These are phyloP conservation scores for Saturnia japonica DNA, from an alignment of 2,888 invertebrate genomes.

Conservation along the genomic window DNA sequence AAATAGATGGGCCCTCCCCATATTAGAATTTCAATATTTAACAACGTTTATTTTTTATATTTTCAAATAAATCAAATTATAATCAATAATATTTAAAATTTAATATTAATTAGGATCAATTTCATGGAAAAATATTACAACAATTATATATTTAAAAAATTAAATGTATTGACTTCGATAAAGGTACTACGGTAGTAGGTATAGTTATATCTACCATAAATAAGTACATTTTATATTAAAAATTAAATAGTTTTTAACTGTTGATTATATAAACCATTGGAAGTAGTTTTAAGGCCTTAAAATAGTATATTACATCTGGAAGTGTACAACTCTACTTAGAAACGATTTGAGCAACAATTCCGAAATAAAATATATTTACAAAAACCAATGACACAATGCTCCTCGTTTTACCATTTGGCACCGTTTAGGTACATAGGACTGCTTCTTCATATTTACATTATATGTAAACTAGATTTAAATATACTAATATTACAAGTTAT, in stretches of 20 bases:
- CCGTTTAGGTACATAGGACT: constrained; percentile 76
- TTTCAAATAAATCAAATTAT: background rate
- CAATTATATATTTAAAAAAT: no score
- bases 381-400: constrained; percentile 39
- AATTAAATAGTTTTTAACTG: no score
- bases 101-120: no score
- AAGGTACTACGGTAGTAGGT: no score
- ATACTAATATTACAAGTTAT: background rate
- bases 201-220: no score
- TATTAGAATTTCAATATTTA: background rate
- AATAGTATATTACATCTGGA: background rate
- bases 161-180: no score
- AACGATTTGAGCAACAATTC: constrained; percentile 20
- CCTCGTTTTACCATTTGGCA: constrained; percentile 57
- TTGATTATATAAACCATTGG: no score
- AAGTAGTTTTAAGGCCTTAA: background rate
- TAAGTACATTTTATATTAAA: no score
- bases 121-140: no score
- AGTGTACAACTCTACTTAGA: background rate
- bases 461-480: constrained; percentile 37
- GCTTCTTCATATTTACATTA: constrained; percentile 57
- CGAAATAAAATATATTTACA: constrained; percentile 39
- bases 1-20: background rate
- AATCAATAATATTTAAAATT: background rate
- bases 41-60: background rate